Evolutionary conservation across 2,113 vertebrate genomes (phyloP).

Genomic region (Gulo gulo): DNA sequence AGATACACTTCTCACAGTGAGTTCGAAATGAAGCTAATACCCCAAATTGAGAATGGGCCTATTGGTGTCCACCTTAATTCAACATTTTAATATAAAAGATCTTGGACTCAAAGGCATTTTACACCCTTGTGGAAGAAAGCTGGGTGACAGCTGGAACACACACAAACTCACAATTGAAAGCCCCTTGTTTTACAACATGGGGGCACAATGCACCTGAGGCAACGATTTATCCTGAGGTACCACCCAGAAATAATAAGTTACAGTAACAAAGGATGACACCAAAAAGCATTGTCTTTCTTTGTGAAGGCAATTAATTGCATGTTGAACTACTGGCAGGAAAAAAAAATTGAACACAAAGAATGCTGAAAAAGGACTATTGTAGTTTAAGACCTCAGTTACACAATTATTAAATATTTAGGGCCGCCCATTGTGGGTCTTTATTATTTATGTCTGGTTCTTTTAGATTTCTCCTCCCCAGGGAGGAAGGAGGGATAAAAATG

Average conservation of each 20-base stretch:
- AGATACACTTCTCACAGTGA: constrained; percentile 44
- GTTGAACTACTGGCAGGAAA: constrained; percentile 32
- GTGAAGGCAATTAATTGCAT: constrained; percentile 60
- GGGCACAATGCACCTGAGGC: constrained; percentile 55
- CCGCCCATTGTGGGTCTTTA: constrained; percentile 25
- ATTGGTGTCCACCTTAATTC: constrained; percentile 34
- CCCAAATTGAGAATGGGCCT: constrained; percentile 12
- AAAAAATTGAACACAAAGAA: neutral
- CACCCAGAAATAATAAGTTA: constrained; percentile 9
- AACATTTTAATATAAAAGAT: constrained; percentile 52
- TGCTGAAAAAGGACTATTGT: constrained; percentile 44
- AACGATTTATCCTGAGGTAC: constrained; percentile 62
- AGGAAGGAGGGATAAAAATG: neutral
- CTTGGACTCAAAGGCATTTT: constrained; percentile 25
- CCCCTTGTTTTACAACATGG: constrained; percentile 65
- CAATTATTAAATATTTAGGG: constrained; percentile 60
- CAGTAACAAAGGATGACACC: constrained; percentile 52
- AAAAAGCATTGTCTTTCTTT: constrained; percentile 56
- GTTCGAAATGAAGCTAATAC: constrained; percentile 49
- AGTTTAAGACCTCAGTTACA: constrained; percentile 46
- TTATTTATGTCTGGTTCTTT: constrained; percentile 45
- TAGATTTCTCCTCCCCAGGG: neutral
- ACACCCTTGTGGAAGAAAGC: neutral
- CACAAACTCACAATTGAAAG: constrained; percentile 59
- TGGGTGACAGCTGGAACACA: constrained; percentile 71